Evolutionary conservation across 2,113 vertebrate genomes (phyloP).

Genomic region (Eudyptes chrysolophus): DNA sequence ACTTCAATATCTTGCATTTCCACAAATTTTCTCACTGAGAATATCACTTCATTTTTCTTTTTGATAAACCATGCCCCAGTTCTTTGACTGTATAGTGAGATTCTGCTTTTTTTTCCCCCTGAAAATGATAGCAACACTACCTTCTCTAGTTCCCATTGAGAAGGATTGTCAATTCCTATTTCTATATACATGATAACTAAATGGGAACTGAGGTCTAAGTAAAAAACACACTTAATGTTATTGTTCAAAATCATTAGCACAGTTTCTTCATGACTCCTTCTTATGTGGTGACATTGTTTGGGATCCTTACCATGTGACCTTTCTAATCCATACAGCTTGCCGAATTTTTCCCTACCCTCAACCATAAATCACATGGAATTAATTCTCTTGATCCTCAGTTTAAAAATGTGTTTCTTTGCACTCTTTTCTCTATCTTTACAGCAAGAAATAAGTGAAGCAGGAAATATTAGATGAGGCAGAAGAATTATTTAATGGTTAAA

Average conservation of each 20-base stretch:
- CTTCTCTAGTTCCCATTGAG: background rate
- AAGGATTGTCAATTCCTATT: background rate
- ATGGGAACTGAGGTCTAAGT: background rate
- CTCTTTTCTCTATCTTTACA: background rate
- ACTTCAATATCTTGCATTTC: background rate
- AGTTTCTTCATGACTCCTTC: background rate
- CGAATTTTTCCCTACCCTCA: background rate
- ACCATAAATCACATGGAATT: background rate
- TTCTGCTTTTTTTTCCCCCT: background rate
- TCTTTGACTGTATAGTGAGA: background rate
- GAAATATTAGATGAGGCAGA: background rate
- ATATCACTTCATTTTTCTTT: background rate
- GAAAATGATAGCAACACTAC: fast-evolving
- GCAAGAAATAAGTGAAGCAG: background rate
- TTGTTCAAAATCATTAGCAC: background rate
- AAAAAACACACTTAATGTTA: background rate
- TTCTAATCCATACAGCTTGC: fast-evolving
- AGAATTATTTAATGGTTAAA: background rate
- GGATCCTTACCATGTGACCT: background rate
- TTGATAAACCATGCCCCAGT: background rate
- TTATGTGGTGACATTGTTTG: background rate
- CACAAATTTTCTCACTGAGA: background rate
- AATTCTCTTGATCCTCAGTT: background rate
- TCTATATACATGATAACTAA: background rate
- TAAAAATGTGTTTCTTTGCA: background rate